These are phyloP conservation scores for Cnemophilus loriae DNA, from an alignment of 2,113 vertebrate genomes.

Conservation along the genomic window DNA sequence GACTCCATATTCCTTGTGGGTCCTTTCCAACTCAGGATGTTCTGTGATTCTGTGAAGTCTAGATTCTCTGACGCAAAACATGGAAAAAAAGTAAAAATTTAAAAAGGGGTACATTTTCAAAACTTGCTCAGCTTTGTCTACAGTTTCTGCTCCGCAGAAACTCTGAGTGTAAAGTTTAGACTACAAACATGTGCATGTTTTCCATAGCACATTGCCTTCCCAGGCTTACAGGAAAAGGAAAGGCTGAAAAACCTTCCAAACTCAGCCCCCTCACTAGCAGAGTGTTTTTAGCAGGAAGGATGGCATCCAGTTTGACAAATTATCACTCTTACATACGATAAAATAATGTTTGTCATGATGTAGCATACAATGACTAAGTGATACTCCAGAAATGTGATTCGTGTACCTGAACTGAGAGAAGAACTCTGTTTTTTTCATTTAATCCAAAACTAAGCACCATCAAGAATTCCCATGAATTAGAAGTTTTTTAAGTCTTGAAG, in stretches of 20 bases:
- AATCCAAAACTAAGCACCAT: not conserved
- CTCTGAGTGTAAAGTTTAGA: not conserved
- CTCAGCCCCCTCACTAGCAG: not conserved
- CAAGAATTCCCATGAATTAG: not conserved
- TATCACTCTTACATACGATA: not conserved
- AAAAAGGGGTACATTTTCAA: not conserved
- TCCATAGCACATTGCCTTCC: not conserved
- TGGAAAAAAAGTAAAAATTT: not conserved
- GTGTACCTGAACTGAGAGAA: not conserved
- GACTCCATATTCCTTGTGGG: not conserved
- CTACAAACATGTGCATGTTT: not conserved
- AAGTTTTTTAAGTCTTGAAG: not conserved
- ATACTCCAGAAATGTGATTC: not conserved
- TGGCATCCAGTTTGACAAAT: not conserved
- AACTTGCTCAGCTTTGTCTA: not conserved
- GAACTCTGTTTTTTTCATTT: not conserved
- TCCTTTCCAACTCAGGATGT: not conserved
- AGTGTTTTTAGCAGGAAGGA: not conserved
- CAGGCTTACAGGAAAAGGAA: not conserved
- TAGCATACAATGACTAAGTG: not conserved
- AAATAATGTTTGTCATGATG: not conserved
- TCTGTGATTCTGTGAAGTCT: not conserved
- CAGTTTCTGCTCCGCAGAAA: not conserved
- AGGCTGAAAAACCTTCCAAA: not conserved
- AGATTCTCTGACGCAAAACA: not conserved